These are phyloP conservation scores for Megastigmus dorsalis DNA, from an alignment of 2,888 invertebrate genomes.

Conservation along the genomic window DNA sequence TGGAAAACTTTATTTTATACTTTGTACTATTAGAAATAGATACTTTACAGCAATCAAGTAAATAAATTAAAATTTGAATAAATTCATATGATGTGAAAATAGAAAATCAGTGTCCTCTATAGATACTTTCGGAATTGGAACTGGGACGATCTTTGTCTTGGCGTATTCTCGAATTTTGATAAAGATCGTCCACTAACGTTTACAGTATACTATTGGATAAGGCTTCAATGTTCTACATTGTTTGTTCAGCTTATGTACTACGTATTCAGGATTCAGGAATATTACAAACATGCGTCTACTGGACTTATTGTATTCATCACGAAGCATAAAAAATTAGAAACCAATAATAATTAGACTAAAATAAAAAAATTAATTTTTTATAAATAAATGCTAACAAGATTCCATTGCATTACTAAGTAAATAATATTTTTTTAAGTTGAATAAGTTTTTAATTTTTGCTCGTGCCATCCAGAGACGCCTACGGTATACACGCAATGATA, in stretches of 20 bases:
- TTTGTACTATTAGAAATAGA: too few species aligned
- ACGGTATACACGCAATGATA: background rate
- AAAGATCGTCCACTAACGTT: constrained; percentile 4
- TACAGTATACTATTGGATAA: constrained; percentile 22
- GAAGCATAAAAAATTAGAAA: constrained; percentile 21
- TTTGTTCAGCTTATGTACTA: constrained; percentile 20
- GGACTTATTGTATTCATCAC: constrained; percentile 7
- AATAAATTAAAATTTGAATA: too few species aligned
- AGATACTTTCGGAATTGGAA: background rate
- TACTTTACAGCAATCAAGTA: too few species aligned
- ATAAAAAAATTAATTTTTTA: background rate
- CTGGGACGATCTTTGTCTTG: constrained; percentile 16
- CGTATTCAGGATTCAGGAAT: constrained; percentile 17
- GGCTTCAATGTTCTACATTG: constrained; percentile 2
- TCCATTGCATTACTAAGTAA: background rate
- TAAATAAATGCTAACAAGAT: background rate
- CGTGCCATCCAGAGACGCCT: constrained; percentile 17
- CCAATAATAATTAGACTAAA: background rate
- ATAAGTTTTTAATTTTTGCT: constrained; percentile 1
- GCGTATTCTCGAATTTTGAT: background rate
- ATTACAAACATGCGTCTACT: constrained; percentile 6
- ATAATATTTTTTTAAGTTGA: background rate
- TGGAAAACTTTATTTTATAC: too few species aligned
- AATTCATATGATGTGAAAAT: too few species aligned
- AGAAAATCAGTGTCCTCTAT: background rate